Conservation (phyloP, 2,888 invertebrate genomes). For the Nysson spinosus region DNA sequence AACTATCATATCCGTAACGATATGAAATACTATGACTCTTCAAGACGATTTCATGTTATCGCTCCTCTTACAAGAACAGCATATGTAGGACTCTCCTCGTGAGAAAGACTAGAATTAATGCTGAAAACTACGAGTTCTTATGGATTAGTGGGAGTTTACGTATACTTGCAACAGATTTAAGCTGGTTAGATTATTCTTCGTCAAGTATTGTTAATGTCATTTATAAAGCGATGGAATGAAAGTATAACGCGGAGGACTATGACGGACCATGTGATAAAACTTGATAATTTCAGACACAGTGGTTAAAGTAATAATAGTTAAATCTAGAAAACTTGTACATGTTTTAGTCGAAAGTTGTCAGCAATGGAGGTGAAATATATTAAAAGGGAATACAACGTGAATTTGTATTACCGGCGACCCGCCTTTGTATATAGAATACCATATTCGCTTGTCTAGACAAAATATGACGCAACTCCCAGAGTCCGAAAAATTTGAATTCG, state of each 20-base stretch:
- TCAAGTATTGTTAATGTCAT: not conserved
- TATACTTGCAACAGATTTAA: slow-evolving; percentile 16
- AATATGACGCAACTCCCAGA: slow-evolving; percentile 18
- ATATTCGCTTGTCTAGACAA: not conserved
- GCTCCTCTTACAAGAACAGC: slow-evolving; percentile 4
- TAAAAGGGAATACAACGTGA: no score
- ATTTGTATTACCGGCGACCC: no score
- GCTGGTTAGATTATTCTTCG: no score
- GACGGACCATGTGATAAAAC: no score
- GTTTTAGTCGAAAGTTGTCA: no score
- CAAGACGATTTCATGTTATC: slow-evolving; percentile 18
- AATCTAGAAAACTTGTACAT: no score
- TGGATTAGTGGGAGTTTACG: slow-evolving; percentile 28
- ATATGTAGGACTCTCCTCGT: slow-evolving; percentile 32
- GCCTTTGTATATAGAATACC: no score
- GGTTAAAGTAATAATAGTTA: no score
- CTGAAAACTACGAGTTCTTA: slow-evolving; percentile 34
- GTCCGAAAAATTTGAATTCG: slow-evolving; percentile 24
- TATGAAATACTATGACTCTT: slow-evolving; percentile 24
- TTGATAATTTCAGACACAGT: no score
- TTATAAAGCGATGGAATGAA: no score
- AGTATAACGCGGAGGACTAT: no score
- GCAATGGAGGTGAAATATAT: no score
- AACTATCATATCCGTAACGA: slow-evolving; percentile 31
- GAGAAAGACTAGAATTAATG: slow-evolving; percentile 57